These are phyloP conservation scores for Phaenicophaeus curvirostris DNA, from an alignment of 2,797 vertebrate species.

Conservation along the genomic window DNA sequence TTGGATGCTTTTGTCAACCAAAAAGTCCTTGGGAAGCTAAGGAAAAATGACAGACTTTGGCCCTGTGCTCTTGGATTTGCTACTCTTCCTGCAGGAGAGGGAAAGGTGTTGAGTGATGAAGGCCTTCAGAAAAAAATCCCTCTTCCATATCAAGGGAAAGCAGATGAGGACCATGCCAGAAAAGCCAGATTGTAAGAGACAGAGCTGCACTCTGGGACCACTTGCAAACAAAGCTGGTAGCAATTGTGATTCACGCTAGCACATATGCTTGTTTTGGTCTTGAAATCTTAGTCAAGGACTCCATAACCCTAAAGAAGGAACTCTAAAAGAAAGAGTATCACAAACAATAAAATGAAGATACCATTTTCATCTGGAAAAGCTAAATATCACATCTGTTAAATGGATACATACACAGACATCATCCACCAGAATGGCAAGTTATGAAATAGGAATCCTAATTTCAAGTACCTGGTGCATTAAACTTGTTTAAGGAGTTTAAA, in stretches of 20 bases:
- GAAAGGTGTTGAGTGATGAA: constrained; percentile 23
- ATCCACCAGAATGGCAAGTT: background rate
- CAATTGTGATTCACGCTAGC: constrained; percentile 26
- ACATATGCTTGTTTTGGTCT: constrained; percentile 57
- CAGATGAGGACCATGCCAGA: constrained; percentile 47
- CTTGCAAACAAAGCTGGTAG: constrained; percentile 56
- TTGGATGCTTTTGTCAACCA: background rate
- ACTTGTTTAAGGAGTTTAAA: background rate
- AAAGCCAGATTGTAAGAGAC: constrained; percentile 60
- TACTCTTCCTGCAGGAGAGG: background rate
- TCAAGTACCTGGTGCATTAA: background rate
- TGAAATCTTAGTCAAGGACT: constrained; percentile 47
- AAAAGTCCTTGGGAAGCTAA: constrained; percentile 25
- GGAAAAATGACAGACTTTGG: constrained; percentile 24
- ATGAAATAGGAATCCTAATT: background rate
- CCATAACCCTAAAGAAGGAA: background rate
- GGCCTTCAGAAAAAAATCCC: constrained; percentile 18
- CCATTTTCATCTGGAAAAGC: background rate
- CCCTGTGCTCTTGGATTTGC: background rate
- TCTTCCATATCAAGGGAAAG: constrained; percentile 9
- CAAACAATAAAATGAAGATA: background rate
- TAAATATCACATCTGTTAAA: background rate
- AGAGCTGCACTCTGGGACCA: constrained; percentile 51
- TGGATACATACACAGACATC: background rate
- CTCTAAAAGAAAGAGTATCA: background rate